Base-by-base conservation (phyloP, 2,888 invertebrate genomes). In the Parnassius mnemosyne region DNA sequence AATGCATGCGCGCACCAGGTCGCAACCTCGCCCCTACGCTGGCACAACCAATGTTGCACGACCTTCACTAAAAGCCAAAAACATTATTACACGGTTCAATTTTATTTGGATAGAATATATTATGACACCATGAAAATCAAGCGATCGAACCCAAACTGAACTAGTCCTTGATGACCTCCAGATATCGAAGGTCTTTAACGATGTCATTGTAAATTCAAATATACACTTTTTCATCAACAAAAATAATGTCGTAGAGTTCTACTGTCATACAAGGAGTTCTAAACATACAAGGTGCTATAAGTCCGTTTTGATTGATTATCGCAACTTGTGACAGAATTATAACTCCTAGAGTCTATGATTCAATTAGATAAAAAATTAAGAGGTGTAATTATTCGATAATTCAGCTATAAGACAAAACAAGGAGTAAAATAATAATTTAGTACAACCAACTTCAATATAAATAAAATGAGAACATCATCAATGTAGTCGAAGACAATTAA, bases 1-100 rank as follows among this genome's bases (percentile, higher is more conserved):
- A 89, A 89, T 87, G 77, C 79, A 88, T 87, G 83, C 85, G 81
- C 78, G 79, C 74, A 79, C 63, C 76, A 72, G 84, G 85, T 87
- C 87, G 77, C 73, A 80, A 81, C 83, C 82, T 84, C 81, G 72
- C 66, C 72, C 72, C 71, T 72, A 71, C 74, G 67, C 74, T 75
- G 68, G 16, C 63, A 63, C 73, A 68, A 73, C 87, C 83, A 81
- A 67, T 63, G 56, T 66, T 49, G 63, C 51, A 61, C 72, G 83
- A 76, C 78, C 83, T 75, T 65, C 69, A 60, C 68, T 62, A 67
- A 68, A 64, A 58, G 53, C 49, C 53, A 10, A 46, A 7, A 11
- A 20, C 41, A 13, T 57, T 42, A 47, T 20, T 25, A 10, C 42
- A 9, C 25, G 10, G 54, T 16, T 54, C 54, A 50, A 3, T 16